A percentile compares a stretch with the other conserved stretches of the same genome.
Evolutionary conservation across 1,140 invertebrate genomes (phyloP).

Genomic region (Trichomalopsis sarcophagae): DNA sequence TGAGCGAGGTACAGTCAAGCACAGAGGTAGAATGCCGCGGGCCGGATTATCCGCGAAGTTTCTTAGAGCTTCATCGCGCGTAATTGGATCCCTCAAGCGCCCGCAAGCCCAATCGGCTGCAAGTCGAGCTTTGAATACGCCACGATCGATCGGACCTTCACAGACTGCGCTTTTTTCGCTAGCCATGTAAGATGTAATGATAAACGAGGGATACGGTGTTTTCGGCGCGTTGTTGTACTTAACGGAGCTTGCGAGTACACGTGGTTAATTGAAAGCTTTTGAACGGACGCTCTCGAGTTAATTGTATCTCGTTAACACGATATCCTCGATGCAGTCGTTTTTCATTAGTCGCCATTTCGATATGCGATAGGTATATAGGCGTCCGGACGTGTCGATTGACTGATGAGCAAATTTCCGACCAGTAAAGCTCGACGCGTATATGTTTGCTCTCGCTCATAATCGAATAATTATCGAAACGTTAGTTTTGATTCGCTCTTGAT

Average conservation of each 20-base stretch:
- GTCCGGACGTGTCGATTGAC: background rate
- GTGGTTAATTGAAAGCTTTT: background rate
- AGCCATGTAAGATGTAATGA: background rate
- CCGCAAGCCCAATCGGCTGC: background rate
- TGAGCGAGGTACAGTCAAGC: background rate
- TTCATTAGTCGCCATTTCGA: background rate
- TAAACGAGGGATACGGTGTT: background rate
- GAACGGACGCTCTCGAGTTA: background rate
- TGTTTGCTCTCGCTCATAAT: too few species aligned
- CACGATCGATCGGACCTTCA: slow-evolving; percentile 12
- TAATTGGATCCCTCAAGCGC: slow-evolving; percentile 28
- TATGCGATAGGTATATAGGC: too few species aligned
- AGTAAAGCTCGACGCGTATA: background rate
- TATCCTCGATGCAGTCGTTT: background rate
- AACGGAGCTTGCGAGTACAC: background rate
- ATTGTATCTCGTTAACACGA: background rate
- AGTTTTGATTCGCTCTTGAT: too few species aligned
- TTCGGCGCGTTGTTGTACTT: background rate
- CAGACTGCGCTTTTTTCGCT: background rate
- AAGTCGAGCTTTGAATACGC: slow-evolving; percentile 10
- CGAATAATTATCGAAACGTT: too few species aligned
- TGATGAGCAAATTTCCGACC: background rate
- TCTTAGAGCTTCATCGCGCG: slow-evolving; percentile 35
- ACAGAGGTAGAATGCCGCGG: background rate
- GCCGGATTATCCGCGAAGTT: slow-evolving; percentile 20